Conservation (phyloP, 2,113 vertebrate species). For the Pipra filicauda region DNA sequence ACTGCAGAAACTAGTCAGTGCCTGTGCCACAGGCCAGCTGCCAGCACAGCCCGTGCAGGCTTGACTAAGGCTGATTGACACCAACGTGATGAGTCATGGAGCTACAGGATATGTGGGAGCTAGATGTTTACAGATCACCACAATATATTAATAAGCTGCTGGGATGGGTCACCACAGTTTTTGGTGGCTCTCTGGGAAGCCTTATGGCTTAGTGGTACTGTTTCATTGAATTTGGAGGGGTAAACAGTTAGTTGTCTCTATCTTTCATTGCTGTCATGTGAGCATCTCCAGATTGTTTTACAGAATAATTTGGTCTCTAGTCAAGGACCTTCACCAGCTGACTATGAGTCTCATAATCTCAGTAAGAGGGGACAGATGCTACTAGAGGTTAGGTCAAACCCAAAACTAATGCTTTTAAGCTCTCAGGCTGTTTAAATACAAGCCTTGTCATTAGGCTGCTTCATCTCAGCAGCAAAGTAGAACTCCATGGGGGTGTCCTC, state of each 20-base stretch:
- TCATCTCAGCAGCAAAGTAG: not conserved
- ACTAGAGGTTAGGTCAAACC: not conserved
- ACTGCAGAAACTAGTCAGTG: not conserved
- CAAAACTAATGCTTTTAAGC: not conserved
- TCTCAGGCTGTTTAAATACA: not conserved
- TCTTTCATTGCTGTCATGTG: not conserved
- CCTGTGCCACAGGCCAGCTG: not conserved
- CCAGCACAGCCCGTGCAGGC: not conserved
- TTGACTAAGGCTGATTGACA: not conserved
- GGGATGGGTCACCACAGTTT: not conserved
- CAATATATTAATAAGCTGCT: not conserved
- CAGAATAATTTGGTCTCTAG: not conserved
- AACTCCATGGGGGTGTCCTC: not conserved
- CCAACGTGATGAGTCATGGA: not conserved
- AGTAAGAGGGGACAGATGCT: not conserved
- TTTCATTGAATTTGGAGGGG: not conserved
- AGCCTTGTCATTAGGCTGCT: not conserved
- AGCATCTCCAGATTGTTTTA: not conserved
- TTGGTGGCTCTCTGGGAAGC: not conserved
- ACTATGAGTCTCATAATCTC: not conserved
- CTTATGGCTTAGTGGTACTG: not conserved
- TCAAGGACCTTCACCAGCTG: not conserved
- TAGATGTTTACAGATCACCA: not conserved
- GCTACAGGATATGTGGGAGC: not conserved
- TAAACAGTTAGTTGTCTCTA: not conserved